These are phyloP conservation scores for Schrankia costaestrigalis DNA, from an alignment of 2,888 invertebrate genomes.

Conservation along the genomic window DNA sequence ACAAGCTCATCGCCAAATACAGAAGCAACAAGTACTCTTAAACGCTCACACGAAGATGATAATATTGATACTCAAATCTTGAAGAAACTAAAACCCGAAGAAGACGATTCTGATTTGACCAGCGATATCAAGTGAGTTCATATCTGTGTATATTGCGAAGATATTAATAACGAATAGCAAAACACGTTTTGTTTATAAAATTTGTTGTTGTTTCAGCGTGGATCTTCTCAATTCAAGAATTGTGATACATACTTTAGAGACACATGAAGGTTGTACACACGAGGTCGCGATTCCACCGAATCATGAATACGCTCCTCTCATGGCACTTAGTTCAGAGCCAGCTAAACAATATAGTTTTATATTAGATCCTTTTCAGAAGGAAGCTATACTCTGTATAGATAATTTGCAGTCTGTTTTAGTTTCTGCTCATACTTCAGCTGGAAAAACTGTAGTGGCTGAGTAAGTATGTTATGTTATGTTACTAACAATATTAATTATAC, in stretches of 20 bases:
- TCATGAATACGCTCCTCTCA: conserved; percentile 85
- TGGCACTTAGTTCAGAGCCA: conserved; percentile 83
- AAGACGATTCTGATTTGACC: conserved; percentile 54
- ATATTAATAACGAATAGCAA: neutral
- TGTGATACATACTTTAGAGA: conserved; percentile 92
- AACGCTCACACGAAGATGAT: conserved; percentile 61
- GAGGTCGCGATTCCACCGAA: conserved; percentile 97
- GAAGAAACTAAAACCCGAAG: conserved; percentile 55
- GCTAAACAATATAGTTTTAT: conserved; percentile 96
- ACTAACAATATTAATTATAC: neutral
- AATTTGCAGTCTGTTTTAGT: conserved; percentile 99
- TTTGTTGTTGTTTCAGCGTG: conserved; percentile 74
- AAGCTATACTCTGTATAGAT: conserved; percentile 97
- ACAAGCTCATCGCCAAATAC: conserved; percentile 31
- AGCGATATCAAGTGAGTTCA: conserved; percentile 62
- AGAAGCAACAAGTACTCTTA: conserved; percentile 36
- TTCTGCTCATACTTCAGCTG: conserved; percentile 99
- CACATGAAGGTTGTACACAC: conserved; percentile 96
- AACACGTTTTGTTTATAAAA: neutral
- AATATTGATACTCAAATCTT: conserved; percentile 50
- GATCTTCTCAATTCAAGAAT: conserved; percentile 90
- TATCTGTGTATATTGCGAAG: neutral
- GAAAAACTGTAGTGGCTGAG: conserved; percentile 99
- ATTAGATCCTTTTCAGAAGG: conserved; percentile 98
- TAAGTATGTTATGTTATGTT: conserved; percentile 73